These are phyloP conservation scores for Drosophila ficusphila DNA, from an alignment of 1,140 invertebrate species.

Conservation along the genomic window DNA sequence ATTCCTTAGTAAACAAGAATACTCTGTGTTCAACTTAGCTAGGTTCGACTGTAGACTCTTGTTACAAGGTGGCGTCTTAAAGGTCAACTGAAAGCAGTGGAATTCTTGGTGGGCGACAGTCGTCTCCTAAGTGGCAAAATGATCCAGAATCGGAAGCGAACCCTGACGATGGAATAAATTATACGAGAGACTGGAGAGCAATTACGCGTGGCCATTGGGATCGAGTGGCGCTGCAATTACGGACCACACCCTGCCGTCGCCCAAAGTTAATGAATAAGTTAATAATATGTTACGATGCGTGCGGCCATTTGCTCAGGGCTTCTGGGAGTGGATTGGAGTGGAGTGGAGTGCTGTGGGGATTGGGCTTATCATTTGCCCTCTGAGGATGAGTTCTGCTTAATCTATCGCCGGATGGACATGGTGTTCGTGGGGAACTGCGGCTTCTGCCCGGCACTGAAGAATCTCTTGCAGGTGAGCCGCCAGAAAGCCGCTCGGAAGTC, in stretches of 20 bases:
- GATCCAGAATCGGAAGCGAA: conserved; percentile 38
- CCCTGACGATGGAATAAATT: conserved; percentile 44
- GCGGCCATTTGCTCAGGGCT: conserved; percentile 24
- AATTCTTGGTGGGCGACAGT: conserved; percentile 3
- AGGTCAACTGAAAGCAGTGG: conserved; percentile 33
- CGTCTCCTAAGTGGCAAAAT: conserved; percentile 28
- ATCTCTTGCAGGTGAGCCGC: conserved; percentile 89
- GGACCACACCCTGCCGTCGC: conserved; percentile 34
- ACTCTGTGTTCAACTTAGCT: neutral
- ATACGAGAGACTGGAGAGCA: conserved; percentile 41
- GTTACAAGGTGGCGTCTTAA: neutral
- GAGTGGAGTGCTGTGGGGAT: too few species aligned
- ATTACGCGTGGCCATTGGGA: conserved; percentile 22
- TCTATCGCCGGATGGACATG: conserved; percentile 81
- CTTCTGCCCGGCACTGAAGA: conserved; percentile 70
- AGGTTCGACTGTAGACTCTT: conserved; percentile 1
- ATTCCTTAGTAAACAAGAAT: too few species aligned
- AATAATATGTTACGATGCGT: conserved; percentile 45
- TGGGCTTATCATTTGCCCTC: too few species aligned
- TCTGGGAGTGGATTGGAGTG: neutral
- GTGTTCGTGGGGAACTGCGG: conserved; percentile 81
- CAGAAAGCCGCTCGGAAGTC: conserved; percentile 94
- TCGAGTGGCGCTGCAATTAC: conserved; percentile 40
- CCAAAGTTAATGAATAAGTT: conserved; percentile 56
- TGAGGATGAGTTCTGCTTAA: neutral